Percentiles rank a stretch among this genome's conserved stretches.
These are phyloP conservation scores for Grapholita molesta DNA, from an alignment of 1,140 invertebrate species.

Conservation along the genomic window DNA sequence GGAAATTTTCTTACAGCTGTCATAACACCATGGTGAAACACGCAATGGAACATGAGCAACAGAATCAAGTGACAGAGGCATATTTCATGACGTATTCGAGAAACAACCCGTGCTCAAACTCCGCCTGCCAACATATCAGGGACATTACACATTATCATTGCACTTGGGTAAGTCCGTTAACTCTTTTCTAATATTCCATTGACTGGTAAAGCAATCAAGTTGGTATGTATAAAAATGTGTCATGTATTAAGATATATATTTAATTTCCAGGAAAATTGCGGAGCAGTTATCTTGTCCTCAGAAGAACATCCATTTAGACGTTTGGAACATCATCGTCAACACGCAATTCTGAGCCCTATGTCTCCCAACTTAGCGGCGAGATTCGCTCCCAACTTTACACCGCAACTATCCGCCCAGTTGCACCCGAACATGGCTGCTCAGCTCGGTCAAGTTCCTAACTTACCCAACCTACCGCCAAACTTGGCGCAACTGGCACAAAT, in stretches of 20 bases:
- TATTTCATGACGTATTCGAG: slow-evolving; percentile 83
- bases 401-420: slow-evolving; percentile 64
- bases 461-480: slow-evolving; percentile 64
- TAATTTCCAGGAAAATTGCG: slow-evolving; percentile 87
- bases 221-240: not conserved
- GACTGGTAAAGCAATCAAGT: not conserved
- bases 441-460: slow-evolving; percentile 60
- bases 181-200: not conserved
- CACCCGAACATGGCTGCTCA: slow-evolving; percentile 71
- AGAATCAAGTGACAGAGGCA: slow-evolving; percentile 90
- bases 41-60: slow-evolving; percentile 90
- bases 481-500: slow-evolving; percentile 71
- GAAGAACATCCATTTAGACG: slow-evolving; percentile 90
- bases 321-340: slow-evolving; percentile 94
- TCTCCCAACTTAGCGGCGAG: slow-evolving; percentile 79
- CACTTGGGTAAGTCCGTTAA: slow-evolving; percentile 81
- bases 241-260: not conserved
- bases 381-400: slow-evolving; percentile 69
- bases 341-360: slow-evolving; percentile 80
- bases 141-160: slow-evolving; percentile 94
- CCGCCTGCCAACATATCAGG: slow-evolving; percentile 86
- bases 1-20: slow-evolving; percentile 80
- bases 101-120: slow-evolving; percentile 82
- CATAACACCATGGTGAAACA: slow-evolving; percentile 91
- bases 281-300: slow-evolving; percentile 88